phyloP scores from a whole-genome alignment of 53 echinoderm and acorn worm genomes.

The Crossaster papposus region DNA sequence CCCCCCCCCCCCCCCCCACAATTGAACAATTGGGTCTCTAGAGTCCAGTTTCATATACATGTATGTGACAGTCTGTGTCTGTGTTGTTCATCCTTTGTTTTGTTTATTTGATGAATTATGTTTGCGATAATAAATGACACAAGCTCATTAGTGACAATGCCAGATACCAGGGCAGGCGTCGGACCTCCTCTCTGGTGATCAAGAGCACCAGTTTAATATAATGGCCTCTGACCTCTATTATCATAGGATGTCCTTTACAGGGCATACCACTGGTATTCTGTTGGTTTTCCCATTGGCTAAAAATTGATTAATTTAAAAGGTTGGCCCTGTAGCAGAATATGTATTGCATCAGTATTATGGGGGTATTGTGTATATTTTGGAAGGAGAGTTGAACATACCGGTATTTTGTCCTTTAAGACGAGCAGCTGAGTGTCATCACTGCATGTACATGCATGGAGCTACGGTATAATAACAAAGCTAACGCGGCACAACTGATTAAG shows the following conservation, averaged over 20 bases:
- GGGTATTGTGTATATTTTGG: no score
- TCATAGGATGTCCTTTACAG: not conserved
- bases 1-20: no score
- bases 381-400: not conserved
- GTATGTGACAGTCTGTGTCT: no score
- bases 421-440: not conserved
- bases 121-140: not conserved
- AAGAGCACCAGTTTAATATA: not conserved
- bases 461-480: not conserved
- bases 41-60: not conserved
- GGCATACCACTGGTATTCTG: not conserved
- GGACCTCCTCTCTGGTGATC: slow-evolving; percentile 1
- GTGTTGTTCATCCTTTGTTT: not conserved
- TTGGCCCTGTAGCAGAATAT: not conserved
- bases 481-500: not conserved
- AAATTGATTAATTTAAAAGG: not conserved
- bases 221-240: not conserved
- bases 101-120: not conserved
- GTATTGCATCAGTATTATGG: no score
- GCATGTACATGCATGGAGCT: not conserved
- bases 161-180: not conserved
- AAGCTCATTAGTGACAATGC: slow-evolving; percentile 6
- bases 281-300: not conserved
- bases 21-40: no score
- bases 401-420: not conserved